Percentiles rank a stretch among this genome's conserved stretches.
These are phyloP conservation scores for Dioctria linearis DNA, from an alignment of 2,888 invertebrate genomes.

Conservation along the genomic window DNA sequence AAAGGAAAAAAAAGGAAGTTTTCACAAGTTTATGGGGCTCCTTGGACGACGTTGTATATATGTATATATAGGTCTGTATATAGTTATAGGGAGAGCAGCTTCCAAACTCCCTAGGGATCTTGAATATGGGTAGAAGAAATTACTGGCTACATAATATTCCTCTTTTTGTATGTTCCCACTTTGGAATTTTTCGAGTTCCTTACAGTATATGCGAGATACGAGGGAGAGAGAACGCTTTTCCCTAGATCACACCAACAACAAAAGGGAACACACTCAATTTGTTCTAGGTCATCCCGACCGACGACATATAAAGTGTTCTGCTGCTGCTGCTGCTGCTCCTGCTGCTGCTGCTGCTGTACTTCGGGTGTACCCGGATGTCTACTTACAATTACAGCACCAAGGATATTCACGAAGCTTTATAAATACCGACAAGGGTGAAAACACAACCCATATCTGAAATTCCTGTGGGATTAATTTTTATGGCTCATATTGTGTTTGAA, in stretches of 20 bases:
- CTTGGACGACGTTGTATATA: constrained; percentile 30
- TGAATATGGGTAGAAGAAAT: constrained; percentile 36
- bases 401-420: constrained; percentile 34
- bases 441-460: constrained; percentile 37
- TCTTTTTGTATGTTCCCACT: constrained; percentile 39
- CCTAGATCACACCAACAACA: constrained; percentile 33
- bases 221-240: background rate
- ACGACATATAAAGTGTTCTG: constrained; percentile 12
- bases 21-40: constrained; percentile 41
- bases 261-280: constrained; percentile 12
- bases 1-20: background rate
- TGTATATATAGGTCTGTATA: too few relatives aligned
- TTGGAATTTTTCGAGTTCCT: constrained; percentile 42
- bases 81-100: background rate
- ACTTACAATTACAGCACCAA: background rate
- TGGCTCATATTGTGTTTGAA: constrained; percentile 48
- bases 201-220: background rate
- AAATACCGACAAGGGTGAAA: constrained; percentile 44
- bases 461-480: constrained; percentile 51
- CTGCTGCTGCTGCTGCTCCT: background rate
- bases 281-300: constrained; percentile 40
- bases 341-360: background rate
- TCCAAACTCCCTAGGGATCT: constrained; percentile 28
- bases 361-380: too few relatives aligned
- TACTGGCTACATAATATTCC: constrained; percentile 39